Base-by-base conservation (phyloP, 2,797 vertebrate species). In the Salmo trutta region DNA sequence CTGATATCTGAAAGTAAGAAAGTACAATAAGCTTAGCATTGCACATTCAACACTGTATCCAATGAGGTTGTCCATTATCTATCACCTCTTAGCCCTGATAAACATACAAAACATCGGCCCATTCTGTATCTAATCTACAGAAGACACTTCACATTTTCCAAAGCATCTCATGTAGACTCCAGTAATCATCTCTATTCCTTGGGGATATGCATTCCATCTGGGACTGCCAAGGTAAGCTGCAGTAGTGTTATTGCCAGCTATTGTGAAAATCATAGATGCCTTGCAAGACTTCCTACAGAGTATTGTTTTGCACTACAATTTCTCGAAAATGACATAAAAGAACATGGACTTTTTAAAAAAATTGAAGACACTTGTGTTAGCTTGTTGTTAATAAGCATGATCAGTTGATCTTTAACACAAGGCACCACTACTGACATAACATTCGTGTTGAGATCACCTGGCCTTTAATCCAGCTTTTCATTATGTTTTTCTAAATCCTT, bases 231-330 rank as follows among this genome's bases (percentile, higher is more conserved):
- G 75, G 79, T 75, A 81, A 84, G 75, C 79, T 53, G 78, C 6
- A 69, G 79, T 36, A 7, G 75, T 77, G 80, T 81, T 84, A 67
- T 70, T 85, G 82, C 79, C 85, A 82, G 82, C 75, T 64, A 47
- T 76, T 79, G 71, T 68, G 77, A 81, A 76, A 80, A 78, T 53
- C 75, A 78, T 74, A 76, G 79, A 79, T 71, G 70, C 54, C 71
- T 86, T 79, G 85, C 79, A 4, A 70, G 47, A 81, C 85, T 83
- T 84, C 80, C 82, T 73, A 85, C 69, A 71, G n/a, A 69, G 36
- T 65, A 70, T 83, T 69, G 75, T 83, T 81, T 75, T 85, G 73
- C 77, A 85, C 68, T 36, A 56, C 51, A 77, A 77, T 73, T 78
- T 54, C 56, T 3, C 68, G 68, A 67, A 82, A 65, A 78, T 33